Percentiles rank a stretch among this genome's conserved stretches.
These are phyloP conservation scores for Hemiprocne comata DNA, from an alignment of 2,113 vertebrate genomes.

Conservation along the genomic window DNA sequence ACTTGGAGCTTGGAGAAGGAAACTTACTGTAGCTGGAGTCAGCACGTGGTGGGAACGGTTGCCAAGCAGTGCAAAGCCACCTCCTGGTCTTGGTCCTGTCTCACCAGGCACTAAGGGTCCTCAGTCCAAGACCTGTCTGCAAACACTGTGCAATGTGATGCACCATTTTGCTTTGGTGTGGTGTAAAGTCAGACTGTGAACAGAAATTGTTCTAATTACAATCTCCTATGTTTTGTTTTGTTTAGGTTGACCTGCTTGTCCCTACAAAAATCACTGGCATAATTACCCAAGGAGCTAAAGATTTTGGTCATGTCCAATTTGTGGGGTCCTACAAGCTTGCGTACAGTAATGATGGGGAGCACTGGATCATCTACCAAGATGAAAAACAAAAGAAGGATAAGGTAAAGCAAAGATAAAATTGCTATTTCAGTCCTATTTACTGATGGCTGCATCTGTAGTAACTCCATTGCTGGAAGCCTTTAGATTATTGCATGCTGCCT, in stretches of 20 bases:
- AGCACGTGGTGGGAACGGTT: fast-evolving
- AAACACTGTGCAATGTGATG: not conserved
- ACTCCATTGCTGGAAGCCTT: not conserved
- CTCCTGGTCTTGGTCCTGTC: not conserved
- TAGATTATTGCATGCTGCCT: not conserved
- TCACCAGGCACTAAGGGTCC: not conserved
- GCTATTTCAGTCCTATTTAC: not conserved
- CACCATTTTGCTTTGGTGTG: not conserved
- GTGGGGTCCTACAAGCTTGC: conserved; percentile 98
- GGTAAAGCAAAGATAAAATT: conserved; percentile 76
- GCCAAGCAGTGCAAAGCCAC: not conserved
- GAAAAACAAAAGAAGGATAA: conserved; percentile 97
- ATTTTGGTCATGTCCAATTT: conserved; percentile 97
- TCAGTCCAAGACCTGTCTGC: not conserved
- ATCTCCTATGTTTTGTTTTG: not conserved
- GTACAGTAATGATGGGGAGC: conserved; percentile 91
- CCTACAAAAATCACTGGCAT: conserved; percentile 96
- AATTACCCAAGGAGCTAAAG: conserved; percentile 98
- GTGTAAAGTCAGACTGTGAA: not conserved
- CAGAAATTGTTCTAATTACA: not conserved
- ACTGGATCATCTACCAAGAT: conserved; percentile 94
- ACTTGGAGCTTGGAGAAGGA: not conserved
- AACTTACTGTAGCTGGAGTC: not conserved
- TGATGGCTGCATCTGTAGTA: not conserved
- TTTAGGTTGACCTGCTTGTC: conserved; percentile 90